Percentiles rank a stretch among this genome's conserved stretches.
These are phyloP conservation scores for Piprites chloris DNA, from an alignment of 2,113 vertebrate genomes.

Conservation along the genomic window DNA sequence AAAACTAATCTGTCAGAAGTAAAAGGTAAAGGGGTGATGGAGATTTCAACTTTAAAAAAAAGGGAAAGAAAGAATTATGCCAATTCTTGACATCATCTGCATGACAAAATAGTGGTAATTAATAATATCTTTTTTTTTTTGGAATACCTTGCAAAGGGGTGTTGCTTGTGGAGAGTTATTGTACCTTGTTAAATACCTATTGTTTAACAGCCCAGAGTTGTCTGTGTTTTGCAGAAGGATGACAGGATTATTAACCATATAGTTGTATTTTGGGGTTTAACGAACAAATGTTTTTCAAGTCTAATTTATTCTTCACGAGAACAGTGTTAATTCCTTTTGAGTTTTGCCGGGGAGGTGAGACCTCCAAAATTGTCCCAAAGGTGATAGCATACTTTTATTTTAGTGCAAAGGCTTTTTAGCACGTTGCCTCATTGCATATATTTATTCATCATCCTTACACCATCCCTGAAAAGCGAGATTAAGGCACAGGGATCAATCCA, in stretches of 20 bases:
- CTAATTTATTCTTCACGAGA: neutral
- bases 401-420: neutral
- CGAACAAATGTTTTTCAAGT: neutral
- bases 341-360: constrained; percentile 9
- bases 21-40: neutral
- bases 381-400: neutral
- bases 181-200: neutral
- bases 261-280: neutral
- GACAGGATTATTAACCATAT: neutral
- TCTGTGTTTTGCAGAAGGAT: neutral
- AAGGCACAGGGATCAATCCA: neutral
- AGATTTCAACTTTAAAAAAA: neutral
- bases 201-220: neutral
- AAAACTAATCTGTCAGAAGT: neutral
- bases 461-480: neutral
- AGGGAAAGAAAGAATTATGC: neutral
- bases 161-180: neutral
- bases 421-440: neutral
- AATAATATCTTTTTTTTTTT: neutral
- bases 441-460: constrained; percentile 7
- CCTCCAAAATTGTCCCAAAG: constrained; percentile 1
- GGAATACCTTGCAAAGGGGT: neutral
- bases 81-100: neutral
- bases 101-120: neutral
- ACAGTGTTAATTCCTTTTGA: neutral